Percentiles rank a stretch among this genome's conserved stretches.
Conservation (phyloP, 2,888 invertebrate species). For the Arenicola marina region DNA sequence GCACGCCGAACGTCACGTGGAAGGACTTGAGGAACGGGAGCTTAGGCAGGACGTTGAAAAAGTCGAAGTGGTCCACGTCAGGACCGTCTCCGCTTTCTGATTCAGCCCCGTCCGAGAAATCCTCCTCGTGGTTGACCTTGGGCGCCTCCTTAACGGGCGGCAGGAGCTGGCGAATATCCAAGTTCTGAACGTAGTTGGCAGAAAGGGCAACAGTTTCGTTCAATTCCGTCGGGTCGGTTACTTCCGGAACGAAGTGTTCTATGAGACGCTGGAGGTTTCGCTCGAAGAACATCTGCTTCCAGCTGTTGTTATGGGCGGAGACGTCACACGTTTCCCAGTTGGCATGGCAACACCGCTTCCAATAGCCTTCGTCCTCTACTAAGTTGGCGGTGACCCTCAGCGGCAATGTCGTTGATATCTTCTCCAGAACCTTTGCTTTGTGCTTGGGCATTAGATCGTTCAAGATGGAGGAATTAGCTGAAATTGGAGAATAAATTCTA, state of each 20-base stretch:
- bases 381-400: constrained; percentile 60
- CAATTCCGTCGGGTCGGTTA: constrained; percentile 50
- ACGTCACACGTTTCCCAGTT: constrained; percentile 60
- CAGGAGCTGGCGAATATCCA: constrained; percentile 56
- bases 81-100: constrained; percentile 58
- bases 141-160: constrained; percentile 58
- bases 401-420: constrained; percentile 54
- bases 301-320: constrained; percentile 51
- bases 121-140: constrained; percentile 50
- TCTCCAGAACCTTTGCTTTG: constrained; percentile 54
- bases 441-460: constrained; percentile 53
- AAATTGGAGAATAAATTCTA: constrained; percentile 21
- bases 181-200: constrained; percentile 52
- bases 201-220: constrained; percentile 53
- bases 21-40: constrained; percentile 57
- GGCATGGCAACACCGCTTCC: constrained; percentile 59
- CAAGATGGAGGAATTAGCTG: constrained; percentile 57
- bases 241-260: constrained; percentile 59
- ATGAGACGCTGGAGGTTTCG: constrained; percentile 57
- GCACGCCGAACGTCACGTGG: constrained; percentile 58
- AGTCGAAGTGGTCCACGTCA: constrained; percentile 61
- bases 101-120: constrained; percentile 54
- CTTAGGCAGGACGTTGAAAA: constrained; percentile 50
- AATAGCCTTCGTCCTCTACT: constrained; percentile 60
- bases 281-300: constrained; percentile 62